Conservation (phyloP, 2,797 vertebrate species). For the Simalia tracyae region DNA sequence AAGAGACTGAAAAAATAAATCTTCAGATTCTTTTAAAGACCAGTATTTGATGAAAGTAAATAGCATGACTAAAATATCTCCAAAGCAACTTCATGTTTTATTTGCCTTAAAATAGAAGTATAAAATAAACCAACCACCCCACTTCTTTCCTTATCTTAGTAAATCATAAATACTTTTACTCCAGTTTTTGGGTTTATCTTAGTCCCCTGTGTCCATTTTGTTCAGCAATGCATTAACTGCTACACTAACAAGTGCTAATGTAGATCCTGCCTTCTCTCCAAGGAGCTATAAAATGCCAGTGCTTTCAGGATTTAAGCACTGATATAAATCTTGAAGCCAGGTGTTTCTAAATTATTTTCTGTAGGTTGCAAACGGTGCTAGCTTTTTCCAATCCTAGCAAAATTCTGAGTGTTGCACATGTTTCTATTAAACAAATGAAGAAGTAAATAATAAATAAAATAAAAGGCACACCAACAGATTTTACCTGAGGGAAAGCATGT, state of each 20-base stretch:
- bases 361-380: constrained; percentile 65
- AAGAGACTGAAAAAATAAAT: not conserved
- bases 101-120: not conserved
- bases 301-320: constrained; percentile 71
- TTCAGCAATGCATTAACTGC: constrained; percentile 71
- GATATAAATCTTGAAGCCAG: constrained; percentile 77
- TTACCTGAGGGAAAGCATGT: constrained; percentile 65
- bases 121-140: constrained; percentile 2
- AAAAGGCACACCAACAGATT: constrained; percentile 67
- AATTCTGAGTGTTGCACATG: constrained; percentile 55
- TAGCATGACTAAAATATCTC: not conserved
- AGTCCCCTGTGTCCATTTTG: constrained; percentile 52
- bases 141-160: not conserved
- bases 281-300: constrained; percentile 73
- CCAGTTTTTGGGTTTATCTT: constrained; percentile 62
- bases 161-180: constrained; percentile 44
- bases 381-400: constrained; percentile 60
- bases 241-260: constrained; percentile 76
- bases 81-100: constrained; percentile 5
- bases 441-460: constrained; percentile 63
- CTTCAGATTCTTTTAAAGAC: not conserved
- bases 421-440: constrained; percentile 62
- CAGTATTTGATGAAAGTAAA: constrained; percentile 19
- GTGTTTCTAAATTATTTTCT: constrained; percentile 74
- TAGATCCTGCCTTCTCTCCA: constrained; percentile 76